A percentile compares a stretch with the other conserved stretches of the same genome.
phyloP scores from a whole-genome alignment of 53 echinoderm and acorn worm genomes.

The Zoroaster sp. region DNA sequence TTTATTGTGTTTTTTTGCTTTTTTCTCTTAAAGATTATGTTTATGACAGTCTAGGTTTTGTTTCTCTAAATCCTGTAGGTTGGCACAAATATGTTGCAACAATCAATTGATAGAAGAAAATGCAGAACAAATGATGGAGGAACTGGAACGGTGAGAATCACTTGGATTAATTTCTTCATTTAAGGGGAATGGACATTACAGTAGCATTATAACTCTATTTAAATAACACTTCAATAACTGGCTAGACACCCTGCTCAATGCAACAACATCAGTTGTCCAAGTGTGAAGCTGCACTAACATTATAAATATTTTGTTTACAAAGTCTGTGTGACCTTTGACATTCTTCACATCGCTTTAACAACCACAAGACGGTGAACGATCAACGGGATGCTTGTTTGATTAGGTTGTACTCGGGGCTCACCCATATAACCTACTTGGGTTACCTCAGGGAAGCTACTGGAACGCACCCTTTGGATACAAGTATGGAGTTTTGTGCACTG shows the following conservation, averaged over 20 bases:
- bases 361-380: too few species aligned
- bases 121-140: constrained; percentile 61
- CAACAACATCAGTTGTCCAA: neutral
- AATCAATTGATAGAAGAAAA: constrained; percentile 72
- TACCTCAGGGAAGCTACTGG: too few species aligned
- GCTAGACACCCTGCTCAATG: neutral
- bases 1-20: neutral
- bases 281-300: neutral
- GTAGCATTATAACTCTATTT: neutral
- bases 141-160: constrained; percentile 75
- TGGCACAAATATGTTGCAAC: constrained; percentile 61
- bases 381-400: too few species aligned
- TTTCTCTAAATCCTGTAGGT: neutral
- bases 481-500: too few species aligned
- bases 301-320: too few species aligned
- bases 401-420: too few species aligned
- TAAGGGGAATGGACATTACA: neutral
- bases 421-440: too few species aligned
- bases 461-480: too few species aligned
- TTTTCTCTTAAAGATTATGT: neutral
- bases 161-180: neutral
- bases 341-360: too few species aligned
- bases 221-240: neutral
- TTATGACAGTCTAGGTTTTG: neutral
- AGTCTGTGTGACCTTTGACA: too few species aligned